Conservation (phyloP, 1,140 invertebrate genomes). For the Augochlora pura region DNA sequence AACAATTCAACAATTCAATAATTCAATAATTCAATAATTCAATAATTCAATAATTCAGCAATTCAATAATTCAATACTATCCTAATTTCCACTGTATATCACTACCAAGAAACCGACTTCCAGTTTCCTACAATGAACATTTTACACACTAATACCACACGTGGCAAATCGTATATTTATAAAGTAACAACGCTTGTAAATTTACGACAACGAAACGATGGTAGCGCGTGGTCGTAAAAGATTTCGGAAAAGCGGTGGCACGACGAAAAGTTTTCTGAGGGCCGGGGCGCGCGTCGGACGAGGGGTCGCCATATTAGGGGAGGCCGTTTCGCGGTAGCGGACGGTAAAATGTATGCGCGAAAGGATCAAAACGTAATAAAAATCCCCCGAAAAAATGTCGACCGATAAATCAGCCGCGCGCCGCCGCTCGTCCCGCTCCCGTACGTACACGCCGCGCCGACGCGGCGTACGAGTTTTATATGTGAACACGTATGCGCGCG, state of each 20-base stretch:
- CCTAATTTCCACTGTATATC: no score
- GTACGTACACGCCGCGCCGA: conserved; percentile 17
- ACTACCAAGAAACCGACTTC: no score
- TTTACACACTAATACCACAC: no score
- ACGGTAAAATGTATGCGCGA: conserved; percentile 63
- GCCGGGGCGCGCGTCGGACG: neutral
- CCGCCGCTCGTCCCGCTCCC: neutral
- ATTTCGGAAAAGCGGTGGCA: conserved; percentile 12
- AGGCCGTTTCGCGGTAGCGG: conserved; percentile 10
- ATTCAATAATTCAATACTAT: no score
- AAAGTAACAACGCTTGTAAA: no score
- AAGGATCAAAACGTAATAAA: conserved; percentile 74
- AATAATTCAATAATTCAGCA: no score
- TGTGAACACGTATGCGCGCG: conserved; percentile 24
- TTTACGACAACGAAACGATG: no score
- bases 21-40: no score
- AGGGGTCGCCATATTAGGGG: conserved; percentile 16
- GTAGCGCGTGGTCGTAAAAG: neutral
- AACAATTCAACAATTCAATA: no score
- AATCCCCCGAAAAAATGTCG: conserved; percentile 71
- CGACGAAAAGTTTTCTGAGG: neutral
- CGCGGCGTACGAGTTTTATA: conserved; percentile 24
- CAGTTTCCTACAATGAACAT: no score
- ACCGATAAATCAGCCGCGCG: conserved; percentile 73
- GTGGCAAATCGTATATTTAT: no score